Evolutionary conservation across 2,888 invertebrate species (phyloP).

Genomic region (Calephelis perditalis): DNA sequence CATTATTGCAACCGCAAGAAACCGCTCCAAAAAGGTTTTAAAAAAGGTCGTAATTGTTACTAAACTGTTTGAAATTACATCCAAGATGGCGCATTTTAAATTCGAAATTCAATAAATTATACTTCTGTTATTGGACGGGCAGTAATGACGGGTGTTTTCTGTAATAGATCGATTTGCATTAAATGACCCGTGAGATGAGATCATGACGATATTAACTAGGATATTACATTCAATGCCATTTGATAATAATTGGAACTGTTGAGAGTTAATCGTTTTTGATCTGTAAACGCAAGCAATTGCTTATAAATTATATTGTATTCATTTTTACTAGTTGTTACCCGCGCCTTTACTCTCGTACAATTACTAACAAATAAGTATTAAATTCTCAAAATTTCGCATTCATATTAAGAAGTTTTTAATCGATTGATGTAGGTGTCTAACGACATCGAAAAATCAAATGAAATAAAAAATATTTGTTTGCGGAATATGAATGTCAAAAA

Average conservation of each 20-base stretch:
- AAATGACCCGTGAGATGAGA: conserved; percentile 71
- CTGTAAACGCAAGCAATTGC: conserved; percentile 11
- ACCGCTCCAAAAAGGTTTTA: conserved; percentile 21
- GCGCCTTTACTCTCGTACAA: too few species aligned
- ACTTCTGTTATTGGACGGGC: conserved; percentile 42
- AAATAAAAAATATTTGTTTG: too few species aligned
- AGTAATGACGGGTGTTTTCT: conserved; percentile 55
- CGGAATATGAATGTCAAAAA: too few species aligned
- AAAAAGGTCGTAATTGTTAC: conserved; percentile 23
- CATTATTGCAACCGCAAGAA: conserved; percentile 38
- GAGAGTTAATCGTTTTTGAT: conserved; percentile 23
- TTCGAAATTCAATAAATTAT: conserved; percentile 67
- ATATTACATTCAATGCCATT: conserved; percentile 48
- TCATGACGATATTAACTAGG: conserved; percentile 52
- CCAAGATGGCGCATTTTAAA: conserved; percentile 65
- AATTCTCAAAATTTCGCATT: too few species aligned
- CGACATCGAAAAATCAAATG: too few species aligned
- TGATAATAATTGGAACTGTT: conserved; percentile 37
- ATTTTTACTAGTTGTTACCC: too few species aligned
- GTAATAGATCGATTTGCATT: conserved; percentile 73
- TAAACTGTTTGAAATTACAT: conserved; percentile 52
- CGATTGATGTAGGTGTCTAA: too few species aligned
- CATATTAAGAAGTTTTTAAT: too few species aligned
- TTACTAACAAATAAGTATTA: too few species aligned
- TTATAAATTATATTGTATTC: not conserved